These are phyloP conservation scores for Cervus canadensis DNA, from an alignment of 2,113 vertebrate species.

Conservation along the genomic window DNA sequence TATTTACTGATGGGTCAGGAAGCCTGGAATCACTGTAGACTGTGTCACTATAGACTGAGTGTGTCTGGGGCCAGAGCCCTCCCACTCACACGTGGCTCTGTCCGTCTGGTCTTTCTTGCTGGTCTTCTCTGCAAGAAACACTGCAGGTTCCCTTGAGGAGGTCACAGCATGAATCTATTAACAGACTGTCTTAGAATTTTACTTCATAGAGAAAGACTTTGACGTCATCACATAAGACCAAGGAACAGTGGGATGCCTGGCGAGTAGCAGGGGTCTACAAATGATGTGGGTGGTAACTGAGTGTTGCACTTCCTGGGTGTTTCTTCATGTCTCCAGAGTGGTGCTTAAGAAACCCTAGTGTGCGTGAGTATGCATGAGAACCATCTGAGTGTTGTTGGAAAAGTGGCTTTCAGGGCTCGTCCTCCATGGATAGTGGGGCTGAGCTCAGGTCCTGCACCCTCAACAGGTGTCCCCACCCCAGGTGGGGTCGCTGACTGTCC, in stretches of 20 bases:
- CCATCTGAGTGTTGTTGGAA: neutral
- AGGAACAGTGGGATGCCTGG: neutral
- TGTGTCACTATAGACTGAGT: fast-evolving
- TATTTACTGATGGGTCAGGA: neutral
- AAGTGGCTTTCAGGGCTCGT: fast-evolving
- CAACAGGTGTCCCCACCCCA: fast-evolving
- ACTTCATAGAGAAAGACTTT: neutral
- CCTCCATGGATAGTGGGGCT: neutral
- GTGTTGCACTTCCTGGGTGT: neutral
- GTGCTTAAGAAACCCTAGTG: neutral
- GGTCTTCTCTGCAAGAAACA: neutral
- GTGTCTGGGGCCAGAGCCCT: neutral
- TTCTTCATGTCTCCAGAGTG: neutral
- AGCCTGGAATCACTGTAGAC: neutral
- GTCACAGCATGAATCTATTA: neutral
- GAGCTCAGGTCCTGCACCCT: neutral
- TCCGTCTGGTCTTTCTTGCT: fast-evolving
- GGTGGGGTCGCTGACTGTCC: neutral
- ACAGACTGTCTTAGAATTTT: neutral
- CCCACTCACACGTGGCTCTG: fast-evolving
- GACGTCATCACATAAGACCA: neutral
- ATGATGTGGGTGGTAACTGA: neutral
- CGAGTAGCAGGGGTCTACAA: fast-evolving
- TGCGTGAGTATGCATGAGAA: neutral
- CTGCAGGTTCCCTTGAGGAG: neutral